Conservation (phyloP, 2,888 invertebrate species). For the Drosophila sordidapex region DNA sequence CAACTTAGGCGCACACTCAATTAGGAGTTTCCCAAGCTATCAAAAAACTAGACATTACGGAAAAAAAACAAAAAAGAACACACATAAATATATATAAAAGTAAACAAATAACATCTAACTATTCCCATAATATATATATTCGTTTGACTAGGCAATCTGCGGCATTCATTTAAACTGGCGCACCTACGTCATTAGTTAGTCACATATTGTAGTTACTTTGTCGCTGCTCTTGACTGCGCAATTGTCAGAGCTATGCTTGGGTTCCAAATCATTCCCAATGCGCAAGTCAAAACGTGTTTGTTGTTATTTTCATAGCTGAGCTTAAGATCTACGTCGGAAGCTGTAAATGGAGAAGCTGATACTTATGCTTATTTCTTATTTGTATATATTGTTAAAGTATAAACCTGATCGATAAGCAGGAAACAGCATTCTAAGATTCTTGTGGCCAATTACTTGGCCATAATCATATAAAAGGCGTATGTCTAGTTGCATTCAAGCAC, state of each 20-base stretch:
- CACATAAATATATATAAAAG: conserved; percentile 19
- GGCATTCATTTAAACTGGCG: conserved; percentile 14
- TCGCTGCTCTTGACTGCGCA: conserved; percentile 19
- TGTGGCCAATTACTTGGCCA: neutral
- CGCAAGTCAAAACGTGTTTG: conserved; percentile 4
- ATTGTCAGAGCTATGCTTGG: conserved; percentile 26
- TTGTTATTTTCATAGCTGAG: neutral
- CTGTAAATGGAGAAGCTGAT: neutral
- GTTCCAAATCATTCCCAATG: conserved; percentile 26
- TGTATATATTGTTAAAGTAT: neutral
- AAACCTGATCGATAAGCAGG: conserved; percentile 22
- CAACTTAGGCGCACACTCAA: neutral
- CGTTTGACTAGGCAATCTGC: neutral
- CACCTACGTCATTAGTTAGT: conserved; percentile 46
- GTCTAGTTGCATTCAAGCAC: conserved; percentile 7
- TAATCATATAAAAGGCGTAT: conserved; percentile 17
- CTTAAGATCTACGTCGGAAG: conserved; percentile 17
- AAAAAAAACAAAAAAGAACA: conserved; percentile 26
- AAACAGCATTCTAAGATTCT: conserved; percentile 2
- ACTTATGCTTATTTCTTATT: neutral
- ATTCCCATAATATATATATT: conserved; percentile 10
- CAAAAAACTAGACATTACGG: neutral
- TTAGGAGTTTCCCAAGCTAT: conserved; percentile 50
- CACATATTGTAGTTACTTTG: neutral
- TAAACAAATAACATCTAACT: conserved; percentile 8